A percentile compares a stretch with the other conserved stretches of the same genome.
These are phyloP conservation scores for Strix aluco DNA, from an alignment of 2,113 vertebrate genomes.

Conservation along the genomic window DNA sequence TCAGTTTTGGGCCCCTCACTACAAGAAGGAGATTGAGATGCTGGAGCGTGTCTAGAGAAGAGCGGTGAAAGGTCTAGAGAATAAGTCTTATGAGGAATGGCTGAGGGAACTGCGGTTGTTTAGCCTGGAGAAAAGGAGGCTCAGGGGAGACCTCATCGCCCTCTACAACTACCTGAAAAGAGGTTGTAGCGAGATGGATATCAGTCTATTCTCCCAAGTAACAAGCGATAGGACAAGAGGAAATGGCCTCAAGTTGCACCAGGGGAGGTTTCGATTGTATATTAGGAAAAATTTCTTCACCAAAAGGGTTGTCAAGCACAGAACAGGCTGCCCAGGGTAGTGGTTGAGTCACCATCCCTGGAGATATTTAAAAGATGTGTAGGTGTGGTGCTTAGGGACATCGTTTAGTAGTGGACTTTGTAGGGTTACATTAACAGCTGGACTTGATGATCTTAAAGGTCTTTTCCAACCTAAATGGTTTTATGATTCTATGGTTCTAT, in stretches of 20 bases:
- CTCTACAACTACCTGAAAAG: background rate
- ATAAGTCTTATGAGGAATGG: rapidly evolving
- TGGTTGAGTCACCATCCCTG: background rate
- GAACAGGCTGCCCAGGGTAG: background rate
- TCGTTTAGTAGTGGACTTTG: background rate
- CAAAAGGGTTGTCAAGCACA: rapidly evolving
- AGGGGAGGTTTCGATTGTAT: background rate
- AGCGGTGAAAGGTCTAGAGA: background rate
- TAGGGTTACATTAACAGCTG: background rate
- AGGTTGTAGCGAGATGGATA: rapidly evolving
- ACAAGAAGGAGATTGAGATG: background rate
- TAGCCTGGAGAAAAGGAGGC: background rate
- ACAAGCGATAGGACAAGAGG: rapidly evolving
- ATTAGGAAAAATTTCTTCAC: background rate
- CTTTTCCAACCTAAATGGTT: background rate
- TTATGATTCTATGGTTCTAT: background rate
- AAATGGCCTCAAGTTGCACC: rapidly evolving
- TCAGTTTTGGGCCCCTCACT: background rate
- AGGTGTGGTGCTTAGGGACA: rapidly evolving
- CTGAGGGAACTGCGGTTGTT: background rate
- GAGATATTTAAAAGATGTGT: rapidly evolving
- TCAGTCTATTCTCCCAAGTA: rapidly evolving
- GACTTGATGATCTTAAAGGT: no score
- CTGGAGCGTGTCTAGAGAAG: background rate
- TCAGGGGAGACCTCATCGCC: rapidly evolving